Conservation (phyloP, 2,113 vertebrate species). For the Atlantisia rogersi region DNA sequence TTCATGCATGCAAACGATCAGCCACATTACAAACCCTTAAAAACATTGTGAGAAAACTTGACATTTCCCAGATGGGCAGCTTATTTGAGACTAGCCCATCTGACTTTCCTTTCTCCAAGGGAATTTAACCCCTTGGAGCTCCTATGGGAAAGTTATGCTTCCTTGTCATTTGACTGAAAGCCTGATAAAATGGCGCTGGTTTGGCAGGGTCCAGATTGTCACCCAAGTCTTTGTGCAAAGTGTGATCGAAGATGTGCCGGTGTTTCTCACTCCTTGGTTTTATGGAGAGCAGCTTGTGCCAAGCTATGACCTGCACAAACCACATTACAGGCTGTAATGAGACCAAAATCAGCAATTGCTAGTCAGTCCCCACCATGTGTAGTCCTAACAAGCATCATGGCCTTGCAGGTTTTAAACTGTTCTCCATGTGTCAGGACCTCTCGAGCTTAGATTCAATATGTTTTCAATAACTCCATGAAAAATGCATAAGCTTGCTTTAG, state of each 20-base stretch:
- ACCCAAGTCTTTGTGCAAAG: background rate
- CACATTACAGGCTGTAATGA: background rate
- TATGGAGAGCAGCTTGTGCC: constrained; percentile 11
- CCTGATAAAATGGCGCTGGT: background rate
- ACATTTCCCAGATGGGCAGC: constrained; percentile 73
- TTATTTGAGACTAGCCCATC: constrained; percentile 54
- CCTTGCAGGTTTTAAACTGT: constrained; percentile 12
- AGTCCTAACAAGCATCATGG: background rate
- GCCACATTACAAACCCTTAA: constrained; percentile 71
- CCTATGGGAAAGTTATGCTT: background rate
- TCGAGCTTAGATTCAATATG: background rate
- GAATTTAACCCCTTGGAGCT: constrained; percentile 65
- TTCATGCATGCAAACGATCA: constrained; percentile 69
- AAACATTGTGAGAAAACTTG: constrained; percentile 61
- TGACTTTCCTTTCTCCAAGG: constrained; percentile 47
- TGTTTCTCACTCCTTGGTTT: background rate
- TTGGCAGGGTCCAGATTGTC: constrained; percentile 42
- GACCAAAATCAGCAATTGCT: constrained; percentile 48
- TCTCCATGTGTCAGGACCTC: background rate
- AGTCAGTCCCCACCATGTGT: background rate
- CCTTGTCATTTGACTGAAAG: background rate
- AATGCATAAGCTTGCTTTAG: background rate
- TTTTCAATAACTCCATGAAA: background rate
- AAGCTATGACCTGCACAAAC: constrained; percentile 33
- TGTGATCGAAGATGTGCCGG: background rate